phyloP scores from a whole-genome alignment of 2,113 vertebrate species.

The Lepisosteus oculatus region DNA sequence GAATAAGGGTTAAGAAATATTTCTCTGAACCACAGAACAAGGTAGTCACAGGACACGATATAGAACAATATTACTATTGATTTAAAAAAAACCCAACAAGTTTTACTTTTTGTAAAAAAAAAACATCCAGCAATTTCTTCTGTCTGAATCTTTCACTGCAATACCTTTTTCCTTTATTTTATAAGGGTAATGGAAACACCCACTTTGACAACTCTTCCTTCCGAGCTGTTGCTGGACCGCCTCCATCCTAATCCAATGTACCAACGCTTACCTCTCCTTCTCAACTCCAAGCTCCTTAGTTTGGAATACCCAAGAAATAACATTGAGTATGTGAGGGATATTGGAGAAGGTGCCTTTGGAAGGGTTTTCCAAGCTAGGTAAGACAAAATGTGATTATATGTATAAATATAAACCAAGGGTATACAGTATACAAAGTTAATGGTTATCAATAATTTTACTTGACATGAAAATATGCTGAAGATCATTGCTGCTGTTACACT shows the following conservation, averaged over 20 bases:
- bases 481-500: no score
- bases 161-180: background rate
- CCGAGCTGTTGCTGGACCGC: slow-evolving; percentile 89
- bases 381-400: slow-evolving; percentile 16
- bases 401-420: no score
- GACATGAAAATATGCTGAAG: no score
- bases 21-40: no score
- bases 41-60: no score
- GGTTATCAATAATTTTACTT: no score
- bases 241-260: slow-evolving; percentile 98
- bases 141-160: no score
- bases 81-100: background rate
- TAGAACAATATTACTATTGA: background rate
- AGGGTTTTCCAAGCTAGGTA: slow-evolving; percentile 97
- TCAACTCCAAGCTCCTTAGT: slow-evolving; percentile 88
- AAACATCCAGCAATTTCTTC: no score
- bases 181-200: slow-evolving; percentile 78
- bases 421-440: no score
- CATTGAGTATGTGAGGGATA: slow-evolving; percentile 95
- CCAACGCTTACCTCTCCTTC: slow-evolving; percentile 89
- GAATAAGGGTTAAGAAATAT: no score
- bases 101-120: no score
- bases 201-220: slow-evolving; percentile 82
- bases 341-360: slow-evolving; percentile 95
- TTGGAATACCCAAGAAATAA: slow-evolving; percentile 97